Base-by-base conservation (phyloP, 2,888 invertebrate species). In the Trachelus troglodyta region DNA sequence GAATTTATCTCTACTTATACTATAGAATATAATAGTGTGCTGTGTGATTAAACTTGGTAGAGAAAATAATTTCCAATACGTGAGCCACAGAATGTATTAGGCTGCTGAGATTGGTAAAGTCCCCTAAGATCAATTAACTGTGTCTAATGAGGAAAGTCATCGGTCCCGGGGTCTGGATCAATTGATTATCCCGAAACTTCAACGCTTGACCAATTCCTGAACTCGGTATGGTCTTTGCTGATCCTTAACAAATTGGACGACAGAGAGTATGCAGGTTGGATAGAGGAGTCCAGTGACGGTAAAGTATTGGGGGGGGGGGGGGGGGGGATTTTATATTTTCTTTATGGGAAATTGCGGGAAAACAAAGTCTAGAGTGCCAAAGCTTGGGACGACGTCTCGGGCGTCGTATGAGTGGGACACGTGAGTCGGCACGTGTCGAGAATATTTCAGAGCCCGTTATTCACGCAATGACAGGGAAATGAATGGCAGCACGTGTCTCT, bases 391-490 rank as follows among this genome's bases (percentile, higher is more conserved):
- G 56, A 56, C 56, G 56, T 56, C 56, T 35, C 56, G 56, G 56
- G 23, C 9, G 56, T 56, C 40, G 74, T 80, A 73, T 69, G 80
- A 81, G 80, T 76, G 69, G 79, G 34, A 37, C 77, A 74, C 75
- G 79, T 79, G 79, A 78, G 77, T 56, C 82, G 83, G 78, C 86
- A 86, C 86, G 86, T 87, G 86, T 82, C 84, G 78, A 30, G 84
- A 85, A 87, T 87, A 89, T 88, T 88, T 89, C 87, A 88, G 89
- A 89, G 86, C 85, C 85, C 88, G 89, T 91, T 91, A 89, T 89
- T 90, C 90, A 88, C 88, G 91, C 91, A 90, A 90, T 87, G 91
- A 92, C 91, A 90, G 90, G 87, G 83, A 88, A 87, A 88, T 88
- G 88, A 90, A 90, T 90, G 87, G 88, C 83, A 84, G 83, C 91